Conservation (phyloP, 2,888 invertebrate genomes). For the Apamea monoglypha region DNA sequence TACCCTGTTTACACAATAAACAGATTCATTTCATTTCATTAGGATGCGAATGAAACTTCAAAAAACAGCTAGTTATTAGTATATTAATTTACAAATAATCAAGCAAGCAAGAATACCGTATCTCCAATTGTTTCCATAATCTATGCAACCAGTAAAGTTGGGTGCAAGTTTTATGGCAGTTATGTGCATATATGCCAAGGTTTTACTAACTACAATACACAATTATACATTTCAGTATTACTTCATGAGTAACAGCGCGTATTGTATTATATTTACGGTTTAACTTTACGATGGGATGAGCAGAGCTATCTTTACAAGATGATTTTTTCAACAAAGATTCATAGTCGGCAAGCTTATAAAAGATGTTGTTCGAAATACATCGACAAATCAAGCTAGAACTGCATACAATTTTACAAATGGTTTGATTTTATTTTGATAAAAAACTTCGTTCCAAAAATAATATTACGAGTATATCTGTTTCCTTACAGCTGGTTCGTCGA, state of each 20-base stretch:
- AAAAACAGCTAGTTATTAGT: not conserved
- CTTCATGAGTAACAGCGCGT: not conserved
- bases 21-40: no score
- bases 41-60: not conserved
- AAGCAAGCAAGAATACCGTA: not conserved
- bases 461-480: not conserved
- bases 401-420: not conserved
- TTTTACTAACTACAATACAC: not conserved
- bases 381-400: not conserved
- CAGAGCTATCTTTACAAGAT: not conserved
- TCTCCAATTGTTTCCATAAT: slow-evolving; percentile 3
- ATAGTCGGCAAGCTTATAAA: not conserved
- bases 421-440: not conserved
- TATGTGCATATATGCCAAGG: slow-evolving; percentile 33
- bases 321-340: not conserved
- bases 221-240: not conserved
- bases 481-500: slow-evolving; percentile 58
- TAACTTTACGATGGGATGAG: not conserved
- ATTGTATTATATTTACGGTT: slow-evolving; percentile 2
- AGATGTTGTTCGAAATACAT: not conserved
- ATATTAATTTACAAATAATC: not conserved
- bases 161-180: slow-evolving; percentile 31
- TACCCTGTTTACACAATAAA: no score
- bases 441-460: no score
- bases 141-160: not conserved